Base-by-base conservation (phyloP, 2,797 vertebrate genomes). In the Gadopsis marmoratus region DNA sequence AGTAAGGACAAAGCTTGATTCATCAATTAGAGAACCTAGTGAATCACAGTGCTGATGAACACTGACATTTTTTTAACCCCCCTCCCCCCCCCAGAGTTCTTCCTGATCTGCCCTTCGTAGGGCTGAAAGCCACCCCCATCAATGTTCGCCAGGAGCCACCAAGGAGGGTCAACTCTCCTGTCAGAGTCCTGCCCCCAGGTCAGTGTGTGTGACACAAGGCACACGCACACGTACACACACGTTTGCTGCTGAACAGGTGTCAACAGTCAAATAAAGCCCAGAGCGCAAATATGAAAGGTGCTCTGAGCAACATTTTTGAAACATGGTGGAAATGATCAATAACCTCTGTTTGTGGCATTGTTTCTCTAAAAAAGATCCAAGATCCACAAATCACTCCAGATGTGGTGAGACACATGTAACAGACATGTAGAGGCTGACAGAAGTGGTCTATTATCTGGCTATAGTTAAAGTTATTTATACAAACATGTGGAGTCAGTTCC, bases 131-230 rank as follows among this genome's bases (percentile, higher is more conserved):
- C 7, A 90, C 95, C 26, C 87, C 94, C 69, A 82, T 95, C 62
- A 35, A 58, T 21, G 79, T 94, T 70, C 93, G 91, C 39, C 88
- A 86, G 29, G 94, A 95, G 55, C 71, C 84, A 1, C 92, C 65
- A 0, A 90, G 92, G 23, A 91, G 92, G 64, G 88, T 92, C 56
- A 91, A 82, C 78, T 95, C 95, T 2, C 93, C 95, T 0, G 43
- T 95, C 54, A 95, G 92, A 91, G 68, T 84, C 67, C 91, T 87
- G 1, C 85, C 89, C 4, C 91, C 84, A 89, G 95, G 96, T 96
- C 68, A 56, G 91, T 26, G 26, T 26, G 26, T 26, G 26, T 26
- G 26, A 21, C 14, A 68, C 45, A 75, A 26, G 26, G 26, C 63
- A 59, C 54, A 35, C 37, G 29, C 71, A 61, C 64, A 48, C 71